Base-by-base conservation (phyloP, 30 jellyfish, hydroid and myxozoan species). In the Pseudorhiza aurosa region DNA sequence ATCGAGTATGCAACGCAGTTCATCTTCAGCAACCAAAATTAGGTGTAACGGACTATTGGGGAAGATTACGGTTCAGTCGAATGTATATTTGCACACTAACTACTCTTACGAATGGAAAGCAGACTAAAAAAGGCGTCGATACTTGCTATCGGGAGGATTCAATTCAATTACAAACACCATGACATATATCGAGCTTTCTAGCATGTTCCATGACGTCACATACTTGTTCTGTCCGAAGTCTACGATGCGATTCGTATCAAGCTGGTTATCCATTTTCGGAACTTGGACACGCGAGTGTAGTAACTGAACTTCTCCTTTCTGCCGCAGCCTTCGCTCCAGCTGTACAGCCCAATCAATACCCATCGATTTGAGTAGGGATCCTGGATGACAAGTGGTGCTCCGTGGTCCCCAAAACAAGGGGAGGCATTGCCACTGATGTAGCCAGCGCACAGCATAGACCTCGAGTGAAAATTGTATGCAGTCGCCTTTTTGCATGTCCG, bases 251-350 rank as follows among this genome's bases (percentile, higher is more conserved):
- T 73, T 17, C 83, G 63, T 0, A 49, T 55, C 42, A 60, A 14
- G 9, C 82, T 47, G 3, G 81, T 57, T 17, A 91, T 91, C 98
- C 98, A 91, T 30, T 49, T 75, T 21, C 96, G 89, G 60, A 71
- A 91, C 56, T 79, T 91, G 0, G 95, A 91, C 18, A 91, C 95
- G 10, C 95, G 82, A 2, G 98, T 91, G 67, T 28, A 91, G 77
- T 84, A 85, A 57, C 96, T 91, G 85, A 45, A 91, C 51, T 69
- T 84, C 46, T 69, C 76, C 51, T 69, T 83, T 21, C 75, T 85
- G 36, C 91, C 95, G 74, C 98, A 91, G 5, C 96, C 96, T 25
- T 85, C 96, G 35, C 96, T 73, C 98, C 98, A 91, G 65, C 98
- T 91, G 82, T 63, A 85, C 26, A 91, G 62, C 10, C 98, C 98